A percentile compares a stretch with the other conserved stretches of the same genome.
phyloP scores from a whole-genome alignment of 2,797 vertebrate genomes.

The Apogon talboti region DNA sequence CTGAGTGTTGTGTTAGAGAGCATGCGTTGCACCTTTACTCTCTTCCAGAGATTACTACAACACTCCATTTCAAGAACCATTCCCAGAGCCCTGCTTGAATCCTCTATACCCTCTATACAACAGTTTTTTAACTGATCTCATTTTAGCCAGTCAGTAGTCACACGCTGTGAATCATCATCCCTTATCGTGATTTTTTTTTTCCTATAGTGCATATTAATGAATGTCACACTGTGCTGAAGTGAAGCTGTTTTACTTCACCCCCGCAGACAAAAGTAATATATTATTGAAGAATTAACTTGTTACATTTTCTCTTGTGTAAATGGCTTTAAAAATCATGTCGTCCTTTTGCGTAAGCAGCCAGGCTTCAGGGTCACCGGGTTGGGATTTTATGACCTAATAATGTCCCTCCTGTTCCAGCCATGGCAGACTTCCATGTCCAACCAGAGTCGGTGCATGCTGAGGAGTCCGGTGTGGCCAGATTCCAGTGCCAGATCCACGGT shows the following conservation, averaged over 20 bases:
- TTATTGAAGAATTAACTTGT: conserved; percentile 17
- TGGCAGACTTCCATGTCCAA: conserved; percentile 97
- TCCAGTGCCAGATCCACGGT: conserved; percentile 98
- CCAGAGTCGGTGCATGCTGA: conserved; percentile 91
- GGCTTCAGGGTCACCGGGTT: conserved; percentile 9
- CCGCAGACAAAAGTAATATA: conserved; percentile 6
- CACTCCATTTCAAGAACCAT: conserved; percentile 2
- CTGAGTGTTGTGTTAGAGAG: conserved; percentile 3
- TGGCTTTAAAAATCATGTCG: neutral
- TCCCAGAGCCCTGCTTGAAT: neutral
- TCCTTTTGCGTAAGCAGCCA: conserved; percentile 22
- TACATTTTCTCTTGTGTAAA: neutral
- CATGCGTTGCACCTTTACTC: neutral
- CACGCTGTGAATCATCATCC: conserved; percentile 15
- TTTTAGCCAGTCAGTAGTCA: conserved; percentile 6
- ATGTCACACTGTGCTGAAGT: conserved; percentile 17
- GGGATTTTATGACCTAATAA: conserved; percentile 29
- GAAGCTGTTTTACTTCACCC: conserved; percentile 12
- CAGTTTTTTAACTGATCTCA: neutral
- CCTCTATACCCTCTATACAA: conserved; percentile 4
- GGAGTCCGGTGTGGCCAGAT: conserved; percentile 91
- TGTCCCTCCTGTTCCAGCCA: conserved; percentile 80
- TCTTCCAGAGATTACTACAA: conserved; percentile 10
- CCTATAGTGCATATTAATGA: conserved; percentile 21
- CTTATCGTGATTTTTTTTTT: conserved; percentile 8